phyloP scores from a whole-genome alignment of 2,113 vertebrate genomes.

The Clupea harengus region DNA sequence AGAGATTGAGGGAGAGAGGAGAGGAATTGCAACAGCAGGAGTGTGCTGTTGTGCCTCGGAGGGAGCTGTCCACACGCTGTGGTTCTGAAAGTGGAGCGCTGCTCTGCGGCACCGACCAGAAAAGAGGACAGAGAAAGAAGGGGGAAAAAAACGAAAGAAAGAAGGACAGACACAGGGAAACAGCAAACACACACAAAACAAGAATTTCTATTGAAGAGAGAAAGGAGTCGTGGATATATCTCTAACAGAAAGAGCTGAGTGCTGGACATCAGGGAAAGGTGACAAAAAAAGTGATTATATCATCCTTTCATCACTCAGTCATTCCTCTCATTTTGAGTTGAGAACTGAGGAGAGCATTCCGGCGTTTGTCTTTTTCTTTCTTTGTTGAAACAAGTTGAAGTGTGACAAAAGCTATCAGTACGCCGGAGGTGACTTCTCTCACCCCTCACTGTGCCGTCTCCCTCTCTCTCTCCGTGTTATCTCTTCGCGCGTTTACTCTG shows the following conservation, averaged over 20 bases:
- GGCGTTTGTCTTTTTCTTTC: constrained; percentile 29
- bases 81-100: constrained; percentile 66
- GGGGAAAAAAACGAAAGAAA: constrained; percentile 38
- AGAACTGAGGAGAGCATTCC: background rate
- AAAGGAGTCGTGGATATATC: background rate
- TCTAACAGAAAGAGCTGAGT: background rate
- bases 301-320: background rate
- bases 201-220: background rate
- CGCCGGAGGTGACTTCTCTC: constrained; percentile 6
- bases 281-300: background rate
- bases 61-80: constrained; percentile 61
- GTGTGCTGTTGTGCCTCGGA: constrained; percentile 38
- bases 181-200: constrained; percentile 22
- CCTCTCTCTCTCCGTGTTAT: constrained; percentile 10
- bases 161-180: constrained; percentile 30
- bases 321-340: background rate
- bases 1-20: background rate
- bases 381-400: constrained; percentile 36
- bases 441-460: constrained; percentile 23
- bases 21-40: constrained; percentile 12
- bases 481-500: background rate
- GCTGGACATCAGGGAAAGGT: background rate
- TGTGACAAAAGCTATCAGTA: constrained; percentile 36
- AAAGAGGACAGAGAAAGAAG: constrained; percentile 31
- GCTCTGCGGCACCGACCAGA: constrained; percentile 45